phyloP scores from a whole-genome alignment of 2,888 invertebrate genomes.

The Stenodera caucasica region DNA sequence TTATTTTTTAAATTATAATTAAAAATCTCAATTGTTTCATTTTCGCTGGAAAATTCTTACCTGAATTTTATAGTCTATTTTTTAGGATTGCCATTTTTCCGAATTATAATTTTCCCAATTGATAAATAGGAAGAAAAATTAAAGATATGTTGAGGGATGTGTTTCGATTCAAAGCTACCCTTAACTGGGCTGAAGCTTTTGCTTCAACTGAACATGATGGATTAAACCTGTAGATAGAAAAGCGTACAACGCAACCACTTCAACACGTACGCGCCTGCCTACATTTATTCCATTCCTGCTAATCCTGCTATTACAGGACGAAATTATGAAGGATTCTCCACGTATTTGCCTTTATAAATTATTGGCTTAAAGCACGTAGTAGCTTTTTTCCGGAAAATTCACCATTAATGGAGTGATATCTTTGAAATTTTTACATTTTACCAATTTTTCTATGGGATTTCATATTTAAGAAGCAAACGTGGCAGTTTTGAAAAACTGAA shows the following conservation, averaged over 20 bases:
- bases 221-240: conserved; percentile 34
- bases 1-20: too few relatives aligned
- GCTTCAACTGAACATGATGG: conserved; percentile 37
- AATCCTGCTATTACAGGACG: neutral
- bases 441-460: too few relatives aligned
- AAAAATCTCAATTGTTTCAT: neutral
- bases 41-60: neutral
- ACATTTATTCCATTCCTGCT: neutral
- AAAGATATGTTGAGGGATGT: neutral
- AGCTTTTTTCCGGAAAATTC: too few relatives aligned
- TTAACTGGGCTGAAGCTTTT: conserved; percentile 30
- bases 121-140: neutral
- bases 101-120: too few relatives aligned
- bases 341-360: too few relatives aligned
- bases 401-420: too few relatives aligned
- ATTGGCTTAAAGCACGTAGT: too few relatives aligned
- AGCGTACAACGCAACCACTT: conserved; percentile 35
- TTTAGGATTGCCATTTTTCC: neutral
- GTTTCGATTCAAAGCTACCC: conserved; percentile 16
- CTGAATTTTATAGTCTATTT: neutral
- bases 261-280: conserved; percentile 33
- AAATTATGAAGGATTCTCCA: too few relatives aligned
- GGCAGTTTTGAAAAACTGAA: too few relatives aligned
- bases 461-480: too few relatives aligned
- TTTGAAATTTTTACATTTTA: too few relatives aligned